Base-by-base conservation (phyloP, 1,140 invertebrate genomes). In the Sogatella furcifera region DNA sequence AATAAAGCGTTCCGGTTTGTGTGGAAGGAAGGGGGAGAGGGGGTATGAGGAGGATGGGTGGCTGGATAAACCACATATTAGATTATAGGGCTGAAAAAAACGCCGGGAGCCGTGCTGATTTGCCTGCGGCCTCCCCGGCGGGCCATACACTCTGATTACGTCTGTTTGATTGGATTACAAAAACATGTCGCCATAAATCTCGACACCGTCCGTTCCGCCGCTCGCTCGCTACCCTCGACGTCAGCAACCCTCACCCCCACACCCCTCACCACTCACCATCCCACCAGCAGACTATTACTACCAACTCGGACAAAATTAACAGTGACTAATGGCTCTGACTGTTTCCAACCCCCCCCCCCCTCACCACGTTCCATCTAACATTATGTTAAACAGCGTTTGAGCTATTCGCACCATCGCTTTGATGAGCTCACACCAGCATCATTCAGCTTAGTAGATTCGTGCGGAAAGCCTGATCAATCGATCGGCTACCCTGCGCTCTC, bases 291-390 rank as follows among this genome's bases (percentile, higher is more conserved):
- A 22, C 59, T 57, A 43, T 41, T 55, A 43, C 41, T 43, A 46
- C 34, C 34, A 38, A 38, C 34, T 38, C 34, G 34, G 34, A 38
- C 34, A 38, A 38, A 38, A 38, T 38, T 38, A 38, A 38, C 34
- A 38, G 34, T 38, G 34, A 38, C 34, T 38, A 38, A 38, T 38
- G 34, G 8, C 8, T 38, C 9, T 38, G 34, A 38, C 34, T 38
- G 34, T 38, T 38, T 38, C 24, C 34, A 42, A 67, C 14, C 64
- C 67, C n/a, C 61, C 64, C 60, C 56, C 64, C 15, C 44, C 61
- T 31, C 58, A 61, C 24, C 43, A 61, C n/a, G 31, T 38, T 13
- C 31, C 15, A 9, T 3, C 34, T 46, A 46, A 21, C 56, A 17
- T 46, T 42, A 58, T 42, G 56, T 42, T 58, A 42, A 58, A 58